Base-by-base conservation (phyloP, 2,888 invertebrate species). In the Malachius bipustulatus region DNA sequence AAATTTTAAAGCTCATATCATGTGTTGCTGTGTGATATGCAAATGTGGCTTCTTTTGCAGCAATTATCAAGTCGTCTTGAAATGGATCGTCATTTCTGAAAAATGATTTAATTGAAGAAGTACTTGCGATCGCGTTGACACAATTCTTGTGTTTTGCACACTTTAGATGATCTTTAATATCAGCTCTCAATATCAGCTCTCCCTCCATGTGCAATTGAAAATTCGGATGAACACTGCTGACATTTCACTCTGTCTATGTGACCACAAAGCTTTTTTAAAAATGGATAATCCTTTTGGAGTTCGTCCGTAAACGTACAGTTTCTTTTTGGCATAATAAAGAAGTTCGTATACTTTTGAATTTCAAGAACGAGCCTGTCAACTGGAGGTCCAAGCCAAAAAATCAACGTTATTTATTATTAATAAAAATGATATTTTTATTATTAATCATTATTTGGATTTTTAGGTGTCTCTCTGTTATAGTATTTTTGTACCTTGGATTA, bases 161-260 rank as follows among this genome's bases (percentile, higher is more conserved):
- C n/a, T 38, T 13, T 12, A 38, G 14, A 31, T 38, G 38, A 15
- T 38, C 31, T 30, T 38, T 35, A n/a, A 38, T 38, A 35, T 35
- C 35, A 2, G 26, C 15, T 14, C 26, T n/a, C 4, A n/a, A 38
- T 38, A 35, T 35, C 35, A 2, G 26, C 15, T 14, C 26, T n/a
- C 4, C 31, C 31, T 3, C 31, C 30, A 12, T 38, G 35, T 2
- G 4, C 16, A 3, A 38, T 14, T 2, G 29, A 38, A 30, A 38
- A 35, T 15, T 35, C 34, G 2, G 37, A 37, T 16, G 6, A 8
- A 19, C 24, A 19, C 6, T 8, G 24, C 6, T 19, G n/a, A 19
- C 24, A 19, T n/a, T 19, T 19, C 24, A 19, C 24, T 19, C 6
- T 19, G 6, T 8, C n/a, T n/a, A 8, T 8, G 24, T 8, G 24